Evolutionary conservation across 2,888 invertebrate genomes (phyloP), one percentile per base, ranked within the genome.

Genomic region (Acanthopleura granulata): DNA sequence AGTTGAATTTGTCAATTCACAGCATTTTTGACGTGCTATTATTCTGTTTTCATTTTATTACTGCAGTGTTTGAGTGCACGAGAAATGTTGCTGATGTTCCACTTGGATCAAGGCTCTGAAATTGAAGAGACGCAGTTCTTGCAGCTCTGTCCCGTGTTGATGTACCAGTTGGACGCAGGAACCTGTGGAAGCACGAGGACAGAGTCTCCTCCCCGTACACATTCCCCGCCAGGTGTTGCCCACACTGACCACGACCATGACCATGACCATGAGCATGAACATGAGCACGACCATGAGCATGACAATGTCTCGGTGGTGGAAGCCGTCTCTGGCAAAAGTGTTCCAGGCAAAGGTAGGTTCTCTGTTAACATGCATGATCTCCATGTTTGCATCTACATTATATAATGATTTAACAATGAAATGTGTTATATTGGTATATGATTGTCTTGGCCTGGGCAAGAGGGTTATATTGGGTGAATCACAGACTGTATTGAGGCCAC

Each of bases 131-230:
- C 82, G 0, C 79, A 85, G 72, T 89, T 90, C 76, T 77, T 82
- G 72, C 79, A 83, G 66, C 74, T 90, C 40, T 90, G 90, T 78
- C 91, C 90, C 15, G 88, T 87, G 6, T 83, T 91, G 18, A 78
- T 91, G n/a, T 87, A 87, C 73, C 85, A 89, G 77, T 77, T 91
- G 25, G 88, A 89, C 61, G 50, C 77, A 12, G 78, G 81, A 12
- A 73, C 76, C 1, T 88, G 87, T 76, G 70, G 51, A 30, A 40
- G 40, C 3, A 40, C 9, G 40, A 9, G 40, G 9, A 40, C 40
- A 40, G 9, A 40, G 40, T 40, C 40, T 40, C 40, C 3, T 3
- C 40, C 9, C 40, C 40, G 40, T 40, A 40, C 40, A 40, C 40
- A 40, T 40, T 40, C 40, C 40, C 40, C 40, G 9, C 4, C 40